Conservation (phyloP, 2,888 invertebrate species). For the Euplagia quadripunctaria region DNA sequence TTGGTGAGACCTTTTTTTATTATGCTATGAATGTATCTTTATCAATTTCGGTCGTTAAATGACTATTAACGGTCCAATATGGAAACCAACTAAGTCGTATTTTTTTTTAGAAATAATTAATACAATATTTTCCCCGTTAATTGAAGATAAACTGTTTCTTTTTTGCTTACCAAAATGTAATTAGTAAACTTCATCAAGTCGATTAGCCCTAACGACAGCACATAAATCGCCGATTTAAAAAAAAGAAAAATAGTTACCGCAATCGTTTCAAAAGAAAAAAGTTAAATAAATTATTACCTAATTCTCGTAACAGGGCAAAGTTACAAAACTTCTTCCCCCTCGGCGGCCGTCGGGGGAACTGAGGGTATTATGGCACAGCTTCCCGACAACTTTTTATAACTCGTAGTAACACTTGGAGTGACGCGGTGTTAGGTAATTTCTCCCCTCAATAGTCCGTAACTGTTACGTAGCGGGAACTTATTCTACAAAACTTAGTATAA, state of each 20-base stretch:
- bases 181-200: constrained; percentile 12
- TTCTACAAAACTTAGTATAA: constrained; percentile 29
- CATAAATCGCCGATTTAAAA: constrained; percentile 18
- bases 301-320: constrained; percentile 68
- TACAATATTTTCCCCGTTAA: neutral
- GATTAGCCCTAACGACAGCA: neutral
- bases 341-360: constrained; percentile 52
- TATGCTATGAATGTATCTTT: neutral
- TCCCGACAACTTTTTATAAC: constrained; percentile 71
- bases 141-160: constrained; percentile 1
- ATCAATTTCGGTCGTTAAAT: neutral
- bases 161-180: neutral
- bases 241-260: constrained; percentile 31
- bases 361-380: constrained; percentile 60
- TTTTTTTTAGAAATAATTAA: neutral
- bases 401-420: constrained; percentile 58
- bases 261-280: constrained; percentile 45
- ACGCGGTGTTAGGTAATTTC: constrained; percentile 59
- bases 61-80: neutral
- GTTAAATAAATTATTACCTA: constrained; percentile 75
- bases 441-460: constrained; percentile 46
- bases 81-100: neutral
- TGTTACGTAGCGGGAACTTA: constrained; percentile 38
- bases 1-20: neutral
- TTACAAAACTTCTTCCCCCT: constrained; percentile 64